A percentile compares a stretch with the other conserved stretches of the same genome.
phyloP scores from a whole-genome alignment of 2,888 invertebrate genomes.

The Halictus ligatus region DNA sequence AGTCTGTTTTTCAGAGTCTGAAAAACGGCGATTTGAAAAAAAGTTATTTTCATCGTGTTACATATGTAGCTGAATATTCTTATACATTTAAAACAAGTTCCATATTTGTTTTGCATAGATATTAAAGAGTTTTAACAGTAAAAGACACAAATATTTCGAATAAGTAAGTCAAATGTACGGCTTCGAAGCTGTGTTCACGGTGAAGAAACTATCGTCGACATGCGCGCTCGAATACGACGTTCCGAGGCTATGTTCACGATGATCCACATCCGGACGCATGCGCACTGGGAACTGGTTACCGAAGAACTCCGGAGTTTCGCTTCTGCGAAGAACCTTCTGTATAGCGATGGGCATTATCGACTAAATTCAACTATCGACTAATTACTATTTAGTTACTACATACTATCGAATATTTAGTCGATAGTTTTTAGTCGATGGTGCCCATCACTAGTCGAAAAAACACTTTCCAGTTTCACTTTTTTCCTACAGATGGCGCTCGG shows the following conservation, averaged over 20 bases:
- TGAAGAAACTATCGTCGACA: neutral
- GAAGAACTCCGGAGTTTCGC: neutral
- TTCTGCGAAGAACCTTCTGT: neutral
- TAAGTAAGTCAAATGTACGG: neutral
- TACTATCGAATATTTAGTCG: too few relatives aligned
- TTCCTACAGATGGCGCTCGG: slow-evolving; percentile 3
- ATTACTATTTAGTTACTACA: too few relatives aligned
- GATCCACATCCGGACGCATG: neutral
- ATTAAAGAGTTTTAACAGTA: neutral
- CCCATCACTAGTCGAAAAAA: too few relatives aligned
- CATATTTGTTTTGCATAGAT: neutral
- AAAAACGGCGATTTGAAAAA: neutral
- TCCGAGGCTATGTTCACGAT: neutral
- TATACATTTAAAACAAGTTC: neutral
- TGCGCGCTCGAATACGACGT: neutral
- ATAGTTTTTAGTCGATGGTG: too few relatives aligned
- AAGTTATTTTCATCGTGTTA: neutral
- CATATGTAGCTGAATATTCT: neutral
- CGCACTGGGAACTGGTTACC: neutral
- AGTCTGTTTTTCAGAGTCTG: too few relatives aligned
- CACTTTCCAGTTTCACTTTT: neutral
- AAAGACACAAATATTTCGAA: neutral
- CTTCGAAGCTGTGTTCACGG: neutral
- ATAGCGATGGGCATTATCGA: too few relatives aligned
- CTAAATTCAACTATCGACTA: too few relatives aligned